Base-by-base conservation (phyloP, 2,888 invertebrate genomes). In the Tryphoninae sp. region DNA sequence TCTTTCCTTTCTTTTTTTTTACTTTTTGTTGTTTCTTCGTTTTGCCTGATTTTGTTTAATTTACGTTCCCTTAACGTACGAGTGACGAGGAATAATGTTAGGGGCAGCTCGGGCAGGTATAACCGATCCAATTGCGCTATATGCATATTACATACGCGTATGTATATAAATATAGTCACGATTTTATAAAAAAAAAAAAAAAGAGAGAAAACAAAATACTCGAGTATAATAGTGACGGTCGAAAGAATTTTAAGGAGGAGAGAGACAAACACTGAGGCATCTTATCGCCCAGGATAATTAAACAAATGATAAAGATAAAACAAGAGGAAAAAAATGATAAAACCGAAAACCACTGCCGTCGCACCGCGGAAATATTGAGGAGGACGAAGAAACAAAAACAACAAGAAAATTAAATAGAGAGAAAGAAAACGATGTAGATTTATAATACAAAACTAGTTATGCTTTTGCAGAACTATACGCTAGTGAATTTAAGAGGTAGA, bases 81-180 rank as follows among this genome's bases (percentile, higher is more conserved):
- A 83, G 86, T 88, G 86, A 86, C 86, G 84, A 87, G 81, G 83
- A 85, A 88, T 80, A 83, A 83, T 82, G 79, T 89, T 88, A 89
- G 90, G 90, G 90, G 90, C 91, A 91, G 91, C 91, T 91, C 91
- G 91, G 91, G 92, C 91, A 92, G 91, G 91, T 89, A 85, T 86
- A 89, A 87, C 86, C 85, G 86, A 87, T 89, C 85, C 87, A 90
- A 55, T 89, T 90, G 89, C 88, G 89, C 89, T 90, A 88, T 88
- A 87, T 88, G 87, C 88, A 90, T 89, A 88, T 76, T 81, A 75
- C 86, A 88, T 87, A 89, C 84, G 87, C 89, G 88, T 90, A 89
- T 88, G 87, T 90, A 89, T 88, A 87, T 84, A 87, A 86, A 86
- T 87, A 87, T 87, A 89, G 88, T 87, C 68, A 82, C 64, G 86